Evolutionary conservation across 2,888 invertebrate species (phyloP).

Genomic region (Atherix ibis): DNA sequence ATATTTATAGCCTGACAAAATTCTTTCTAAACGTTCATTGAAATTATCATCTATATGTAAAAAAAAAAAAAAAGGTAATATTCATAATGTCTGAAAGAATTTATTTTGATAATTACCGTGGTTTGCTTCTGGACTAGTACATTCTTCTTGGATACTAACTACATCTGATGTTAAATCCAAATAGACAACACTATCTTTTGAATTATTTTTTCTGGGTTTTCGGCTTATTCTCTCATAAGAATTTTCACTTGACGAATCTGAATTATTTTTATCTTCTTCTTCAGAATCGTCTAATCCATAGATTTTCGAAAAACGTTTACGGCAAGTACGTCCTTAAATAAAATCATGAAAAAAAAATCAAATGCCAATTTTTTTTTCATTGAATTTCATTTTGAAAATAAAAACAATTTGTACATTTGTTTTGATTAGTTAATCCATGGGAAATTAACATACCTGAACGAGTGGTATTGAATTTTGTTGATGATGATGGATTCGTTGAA

Average conservation of each 20-base stretch:
- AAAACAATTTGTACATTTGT: not conserved
- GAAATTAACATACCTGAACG: too few species aligned
- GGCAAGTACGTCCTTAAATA: not conserved
- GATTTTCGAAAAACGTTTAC: not conserved
- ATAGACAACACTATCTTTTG: constrained; percentile 18
- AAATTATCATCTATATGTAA: constrained; percentile 15
- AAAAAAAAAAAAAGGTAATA: not conserved
- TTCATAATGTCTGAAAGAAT: not conserved
- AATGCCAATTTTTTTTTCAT: not conserved
- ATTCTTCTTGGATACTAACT: constrained; percentile 18
- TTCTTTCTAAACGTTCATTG: constrained; percentile 18
- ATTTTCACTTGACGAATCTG: not conserved
- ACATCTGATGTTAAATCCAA: constrained; percentile 24
- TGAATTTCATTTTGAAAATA: not conserved
- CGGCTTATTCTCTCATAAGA: constrained; percentile 1
- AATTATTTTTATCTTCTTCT: not conserved
- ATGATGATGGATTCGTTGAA: not conserved
- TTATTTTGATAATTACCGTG: constrained; percentile 12
- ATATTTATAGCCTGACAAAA: constrained; percentile 19
- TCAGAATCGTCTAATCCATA: not conserved
- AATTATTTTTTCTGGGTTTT: constrained; percentile 4
- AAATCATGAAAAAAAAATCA: not conserved
- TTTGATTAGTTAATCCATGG: too few species aligned
- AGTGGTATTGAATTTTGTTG: too few species aligned
- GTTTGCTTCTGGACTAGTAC: constrained; percentile 17